Evolutionary conservation across 2,888 invertebrate species (phyloP), one percentile per base, ranked within the genome.

Genomic region (Drosophila basisetae): DNA sequence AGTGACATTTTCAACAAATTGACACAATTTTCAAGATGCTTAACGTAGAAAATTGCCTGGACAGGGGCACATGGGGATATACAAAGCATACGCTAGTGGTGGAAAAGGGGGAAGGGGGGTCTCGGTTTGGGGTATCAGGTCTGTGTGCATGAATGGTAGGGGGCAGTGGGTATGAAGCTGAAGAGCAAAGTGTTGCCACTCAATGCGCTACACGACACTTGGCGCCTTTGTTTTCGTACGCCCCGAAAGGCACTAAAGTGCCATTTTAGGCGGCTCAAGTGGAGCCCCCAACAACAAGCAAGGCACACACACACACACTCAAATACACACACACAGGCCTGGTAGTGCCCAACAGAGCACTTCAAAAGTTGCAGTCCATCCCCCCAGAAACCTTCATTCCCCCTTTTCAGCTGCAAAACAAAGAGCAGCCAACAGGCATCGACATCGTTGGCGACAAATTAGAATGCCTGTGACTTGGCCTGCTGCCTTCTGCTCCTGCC

Each of bases 211-310:
- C 83, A 89, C 85, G 89, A 90, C 85, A 86, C 85, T 86, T 91
- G 89, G 73, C 82, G 89, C 81, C 85, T 83, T 89, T 88, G 89
- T 88, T 82, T 80, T 88, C 77, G 82, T 84, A 88, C 90, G 88
- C 89, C 89, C 86, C 86, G 83, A 85, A 89, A 86, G 89, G 84
- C 91, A 90, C 85, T 92, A 83, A 92, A 92, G 91, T 91, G 92
- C 84, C 90, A 90, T 91, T 92, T 90, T 89, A 90, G 92, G 91
- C 82, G 63, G 84, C 91, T 91, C 85, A 88, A 91, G 91, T 90
- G 91, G 83, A 85, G 85, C 78, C 78, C 76, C 41, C 41, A 41
- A 41, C 39, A 77, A 49, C 75, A 69, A 62, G 60, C 55, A 31
- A 22, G 71, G 67, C 56, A 73, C 76, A 63, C 58, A 62, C 52